Percentiles rank a stretch among this genome's conserved stretches.
Evolutionary conservation across 2,113 vertebrate genomes (phyloP).

Genomic region (Suricata suricatta): DNA sequence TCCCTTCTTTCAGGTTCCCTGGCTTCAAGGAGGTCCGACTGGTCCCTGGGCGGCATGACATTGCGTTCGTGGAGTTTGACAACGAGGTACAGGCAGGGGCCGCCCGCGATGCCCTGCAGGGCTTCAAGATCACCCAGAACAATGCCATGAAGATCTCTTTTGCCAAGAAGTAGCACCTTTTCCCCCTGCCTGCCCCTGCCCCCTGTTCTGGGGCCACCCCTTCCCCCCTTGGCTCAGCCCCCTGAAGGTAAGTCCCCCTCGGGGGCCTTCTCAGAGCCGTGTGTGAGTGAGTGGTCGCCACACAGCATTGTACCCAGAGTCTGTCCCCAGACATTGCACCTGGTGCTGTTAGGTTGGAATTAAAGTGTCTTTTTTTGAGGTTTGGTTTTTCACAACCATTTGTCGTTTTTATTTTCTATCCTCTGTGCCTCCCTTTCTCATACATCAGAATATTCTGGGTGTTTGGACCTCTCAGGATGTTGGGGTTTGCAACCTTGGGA

Average conservation of each 20-base stretch:
- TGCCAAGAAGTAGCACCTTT: slow-evolving; percentile 90
- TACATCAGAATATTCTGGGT: not conserved
- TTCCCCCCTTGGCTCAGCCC: slow-evolving; percentile 40
- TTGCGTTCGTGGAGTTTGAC: slow-evolving; percentile 97
- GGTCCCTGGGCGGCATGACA: slow-evolving; percentile 94
- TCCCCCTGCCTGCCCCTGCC: not conserved
- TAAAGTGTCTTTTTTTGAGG: slow-evolving; percentile 76
- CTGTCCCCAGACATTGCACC: slow-evolving; percentile 94
- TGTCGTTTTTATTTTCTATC: slow-evolving; percentile 34
- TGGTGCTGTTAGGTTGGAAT: slow-evolving; percentile 89
- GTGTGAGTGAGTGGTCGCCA: slow-evolving; percentile 69
- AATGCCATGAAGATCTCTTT: slow-evolving; percentile 98
- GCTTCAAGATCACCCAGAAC: slow-evolving; percentile 94
- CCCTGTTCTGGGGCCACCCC: not conserved
- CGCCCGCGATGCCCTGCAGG: slow-evolving; percentile 91
- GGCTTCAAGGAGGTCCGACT: slow-evolving; percentile 96
- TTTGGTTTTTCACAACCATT: slow-evolving; percentile 61
- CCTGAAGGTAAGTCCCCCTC: slow-evolving; percentile 74
- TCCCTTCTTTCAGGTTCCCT: slow-evolving; percentile 87
- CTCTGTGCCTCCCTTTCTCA: not conserved
- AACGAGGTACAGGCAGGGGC: slow-evolving; percentile 94
- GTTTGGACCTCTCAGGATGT: not conserved
- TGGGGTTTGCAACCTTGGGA: not conserved
- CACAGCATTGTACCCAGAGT: slow-evolving; percentile 96
- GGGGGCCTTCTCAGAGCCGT: slow-evolving; percentile 64